Conservation (phyloP, 1,140 invertebrate species). For the Hestina assimilis region DNA sequence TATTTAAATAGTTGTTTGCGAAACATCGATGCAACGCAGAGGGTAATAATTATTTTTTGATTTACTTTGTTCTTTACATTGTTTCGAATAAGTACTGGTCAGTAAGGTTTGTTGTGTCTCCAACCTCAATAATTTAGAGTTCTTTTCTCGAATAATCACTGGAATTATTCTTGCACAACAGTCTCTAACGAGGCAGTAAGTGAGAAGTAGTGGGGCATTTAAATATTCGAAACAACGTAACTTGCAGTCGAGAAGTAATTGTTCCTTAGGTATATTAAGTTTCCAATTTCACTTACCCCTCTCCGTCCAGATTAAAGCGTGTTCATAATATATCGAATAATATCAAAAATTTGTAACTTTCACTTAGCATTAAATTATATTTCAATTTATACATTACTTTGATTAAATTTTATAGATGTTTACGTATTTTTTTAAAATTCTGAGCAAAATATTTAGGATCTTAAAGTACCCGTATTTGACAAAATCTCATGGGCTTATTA, state of each 20-base stretch:
- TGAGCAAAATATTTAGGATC: too few species aligned
- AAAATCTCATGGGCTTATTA: too few species aligned
- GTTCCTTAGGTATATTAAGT: slow-evolving; percentile 38
- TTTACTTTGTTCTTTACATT: slow-evolving; percentile 8
- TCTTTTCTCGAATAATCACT: neutral
- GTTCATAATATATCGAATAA: slow-evolving; percentile 54
- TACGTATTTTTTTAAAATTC: neutral
- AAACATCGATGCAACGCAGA: slow-evolving; percentile 23
- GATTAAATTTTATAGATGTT: neutral
- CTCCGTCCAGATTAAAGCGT: slow-evolving; percentile 72
- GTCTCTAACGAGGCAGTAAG: neutral
- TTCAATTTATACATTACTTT: slow-evolving; percentile 9
- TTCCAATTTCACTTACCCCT: slow-evolving; percentile 57
- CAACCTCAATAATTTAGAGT: neutral
- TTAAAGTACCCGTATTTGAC: too few species aligned
- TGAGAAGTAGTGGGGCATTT: neutral
- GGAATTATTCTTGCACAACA: neutral
- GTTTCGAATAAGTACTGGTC: neutral
- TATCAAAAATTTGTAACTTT: slow-evolving; percentile 19
- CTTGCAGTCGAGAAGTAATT: neutral
- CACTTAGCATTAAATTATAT: slow-evolving; percentile 13
- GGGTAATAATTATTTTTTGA: slow-evolving; percentile 18
- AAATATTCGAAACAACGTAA: neutral
- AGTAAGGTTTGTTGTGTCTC: too few species aligned
- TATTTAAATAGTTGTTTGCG: slow-evolving; percentile 35